These are phyloP conservation scores for Halocaridina rubra DNA, from an alignment of 2,888 invertebrate genomes.

Conservation along the genomic window DNA sequence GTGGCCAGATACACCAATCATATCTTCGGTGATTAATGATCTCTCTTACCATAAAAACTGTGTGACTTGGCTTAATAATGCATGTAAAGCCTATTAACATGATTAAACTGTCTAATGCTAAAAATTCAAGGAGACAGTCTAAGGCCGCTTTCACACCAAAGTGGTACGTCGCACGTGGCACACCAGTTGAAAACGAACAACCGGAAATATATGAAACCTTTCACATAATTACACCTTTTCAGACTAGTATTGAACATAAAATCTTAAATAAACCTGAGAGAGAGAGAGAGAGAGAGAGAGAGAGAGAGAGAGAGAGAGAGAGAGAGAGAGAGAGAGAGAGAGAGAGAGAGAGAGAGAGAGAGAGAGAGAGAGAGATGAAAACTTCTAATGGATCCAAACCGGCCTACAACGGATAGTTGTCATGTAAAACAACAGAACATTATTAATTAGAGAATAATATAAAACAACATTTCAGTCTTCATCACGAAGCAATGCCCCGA, in stretches of 20 bases:
- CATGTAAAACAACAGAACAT: too few species aligned
- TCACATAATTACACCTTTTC: neutral
- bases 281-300: neutral
- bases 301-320: neutral
- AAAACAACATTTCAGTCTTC: too few species aligned
- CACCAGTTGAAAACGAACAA: neutral
- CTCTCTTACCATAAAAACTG: too few species aligned
- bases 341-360: neutral
- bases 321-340: neutral
- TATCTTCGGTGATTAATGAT: too few species aligned
- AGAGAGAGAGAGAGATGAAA: neutral
- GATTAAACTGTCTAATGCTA: neutral
- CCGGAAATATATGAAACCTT: neutral
- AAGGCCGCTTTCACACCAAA: neutral
- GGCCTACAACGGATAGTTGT: too few species aligned
- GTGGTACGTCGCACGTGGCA: neutral
- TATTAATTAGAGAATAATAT: too few species aligned
- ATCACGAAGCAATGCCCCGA: too few species aligned
- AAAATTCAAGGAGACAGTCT: neutral
- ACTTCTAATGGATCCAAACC: neutral
- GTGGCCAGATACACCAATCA: too few species aligned
- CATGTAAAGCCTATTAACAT: too few species aligned
- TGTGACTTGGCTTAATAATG: too few species aligned
- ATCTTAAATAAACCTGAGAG: neutral
- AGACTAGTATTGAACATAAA: neutral